A percentile compares a stretch with the other conserved stretches of the same genome.
Evolutionary conservation across 2,113 vertebrate species (phyloP).

Genomic region (Epinephelus cyanopodus): DNA sequence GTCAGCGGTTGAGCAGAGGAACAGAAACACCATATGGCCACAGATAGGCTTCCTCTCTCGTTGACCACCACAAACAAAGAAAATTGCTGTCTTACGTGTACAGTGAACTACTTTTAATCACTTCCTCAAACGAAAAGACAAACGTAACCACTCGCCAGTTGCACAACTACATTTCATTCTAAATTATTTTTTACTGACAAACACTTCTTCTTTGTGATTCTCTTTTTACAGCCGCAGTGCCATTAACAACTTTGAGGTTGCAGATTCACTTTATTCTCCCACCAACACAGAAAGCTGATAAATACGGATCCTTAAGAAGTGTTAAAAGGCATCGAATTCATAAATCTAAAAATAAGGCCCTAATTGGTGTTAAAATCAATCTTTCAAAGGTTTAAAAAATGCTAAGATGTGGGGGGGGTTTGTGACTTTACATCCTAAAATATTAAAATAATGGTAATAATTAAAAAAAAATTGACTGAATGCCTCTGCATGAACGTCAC

Average conservation of each 20-base stretch:
- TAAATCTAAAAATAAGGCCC: too few species aligned
- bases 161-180: constrained; percentile 14
- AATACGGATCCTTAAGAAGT: too few species aligned
- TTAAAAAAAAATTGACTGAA: too few species aligned
- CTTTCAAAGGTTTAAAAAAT: too few species aligned
- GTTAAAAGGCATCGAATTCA: too few species aligned
- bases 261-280: background rate
- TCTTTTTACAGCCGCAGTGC: constrained; percentile 13
- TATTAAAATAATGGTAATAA: too few species aligned
- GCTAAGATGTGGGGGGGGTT: too few species aligned
- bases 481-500: too few species aligned
- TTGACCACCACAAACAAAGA: constrained; percentile 26
- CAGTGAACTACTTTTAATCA: constrained; percentile 13
- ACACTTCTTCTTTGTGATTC: background rate
- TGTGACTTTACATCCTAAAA: too few species aligned
- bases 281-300: too few species aligned
- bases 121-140: constrained; percentile 30
- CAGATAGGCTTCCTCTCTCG: constrained; percentile 75
- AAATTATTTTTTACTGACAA: background rate
- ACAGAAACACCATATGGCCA: constrained; percentile 74
- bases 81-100: constrained; percentile 3
- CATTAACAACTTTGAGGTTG: background rate
- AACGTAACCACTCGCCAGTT: background rate
- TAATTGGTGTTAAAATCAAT: too few species aligned
- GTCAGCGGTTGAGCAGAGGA: constrained; percentile 73